A percentile compares a stretch with the other conserved stretches of the same genome.
phyloP scores from a whole-genome alignment of 1,140 invertebrate species.

The Drosophila virilis region DNA sequence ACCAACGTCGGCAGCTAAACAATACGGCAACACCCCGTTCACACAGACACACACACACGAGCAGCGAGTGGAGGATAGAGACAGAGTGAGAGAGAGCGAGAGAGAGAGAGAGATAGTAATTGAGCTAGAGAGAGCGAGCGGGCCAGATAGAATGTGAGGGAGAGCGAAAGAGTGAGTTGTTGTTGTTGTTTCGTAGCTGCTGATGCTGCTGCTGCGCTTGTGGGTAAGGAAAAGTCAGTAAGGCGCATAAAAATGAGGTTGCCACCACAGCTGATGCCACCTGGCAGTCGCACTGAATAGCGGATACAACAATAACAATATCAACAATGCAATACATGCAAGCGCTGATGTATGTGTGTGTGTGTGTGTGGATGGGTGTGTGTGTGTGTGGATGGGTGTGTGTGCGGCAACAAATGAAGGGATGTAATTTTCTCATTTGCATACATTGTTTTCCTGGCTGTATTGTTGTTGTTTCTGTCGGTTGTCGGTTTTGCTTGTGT shows the following conservation, averaged over 20 bases:
- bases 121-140: neutral
- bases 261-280: constrained; percentile 68
- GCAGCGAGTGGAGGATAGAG: neutral
- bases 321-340: constrained; percentile 52
- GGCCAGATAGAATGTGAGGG: neutral
- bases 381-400: neutral
- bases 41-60: constrained; percentile 34
- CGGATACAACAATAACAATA: constrained; percentile 19
- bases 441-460: constrained; percentile 73
- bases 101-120: constrained; percentile 6
- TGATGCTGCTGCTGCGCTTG: neutral
- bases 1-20: constrained; percentile 52
- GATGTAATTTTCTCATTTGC: constrained; percentile 84
- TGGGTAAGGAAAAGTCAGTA: constrained; percentile 9
- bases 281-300: neutral
- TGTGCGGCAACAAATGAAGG: constrained; percentile 80
- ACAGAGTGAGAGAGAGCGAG: neutral
- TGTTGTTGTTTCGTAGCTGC: constrained; percentile 1
- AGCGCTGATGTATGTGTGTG: neutral
- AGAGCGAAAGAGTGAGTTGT: constrained; percentile 5
- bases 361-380: neutral
- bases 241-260: constrained; percentile 65
- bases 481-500: constrained; percentile 40
- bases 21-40: constrained; percentile 74
- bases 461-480: constrained; percentile 38